Evolutionary conservation across 2,888 invertebrate species (phyloP), one percentile per base, ranked within the genome.

Genomic region (Sepiola atlantica): DNA sequence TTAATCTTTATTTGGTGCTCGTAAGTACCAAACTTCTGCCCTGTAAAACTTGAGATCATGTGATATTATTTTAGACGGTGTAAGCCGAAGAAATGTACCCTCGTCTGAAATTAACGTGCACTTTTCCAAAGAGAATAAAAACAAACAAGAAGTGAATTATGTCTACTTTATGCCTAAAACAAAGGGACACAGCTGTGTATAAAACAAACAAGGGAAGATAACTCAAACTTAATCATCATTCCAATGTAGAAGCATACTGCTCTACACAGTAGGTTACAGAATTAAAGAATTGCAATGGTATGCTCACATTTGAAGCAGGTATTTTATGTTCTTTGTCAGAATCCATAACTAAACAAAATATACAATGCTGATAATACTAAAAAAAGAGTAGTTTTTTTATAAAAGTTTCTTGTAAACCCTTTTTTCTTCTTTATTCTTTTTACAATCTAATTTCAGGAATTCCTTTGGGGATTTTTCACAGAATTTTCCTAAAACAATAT

Each of bases 381-480:
- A 77, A 77, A 77, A 77, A n/a, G n/a, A 77, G 12, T n/a, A 3
- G 14, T 77, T 77, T 32, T n/a, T 45, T 4, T 45, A 45, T 45
- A 45, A 45, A 45, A 8, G 45, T 45, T 45, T 77, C n/a, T 77
- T 77, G n/a, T 16, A 77, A 77, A n/a, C n/a, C 21, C n/a, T 32
- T 77, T n/a, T 77, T 77, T 77, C 4, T 77, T 77, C 77, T 4
- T 55, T 16, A n/a, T n/a, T 45, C 8, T 45, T 4, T 45, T 77
- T 77, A n/a, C 32, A 77, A 77, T 77, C n/a, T 77, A 77, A 77
- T n/a, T n/a, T 77, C n/a, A 77, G 77, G n/a, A n/a, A n/a, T 77
- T 77, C n/a, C n/a, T n/a, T n/a, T n/a, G n/a, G n/a, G n/a, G n/a
- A n/a, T 77, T 77, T n/a, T 77, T n/a, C 32, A 14, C 77, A 77